These are phyloP conservation scores for Noctua janthina DNA, from an alignment of 2,888 invertebrate genomes.

Conservation along the genomic window DNA sequence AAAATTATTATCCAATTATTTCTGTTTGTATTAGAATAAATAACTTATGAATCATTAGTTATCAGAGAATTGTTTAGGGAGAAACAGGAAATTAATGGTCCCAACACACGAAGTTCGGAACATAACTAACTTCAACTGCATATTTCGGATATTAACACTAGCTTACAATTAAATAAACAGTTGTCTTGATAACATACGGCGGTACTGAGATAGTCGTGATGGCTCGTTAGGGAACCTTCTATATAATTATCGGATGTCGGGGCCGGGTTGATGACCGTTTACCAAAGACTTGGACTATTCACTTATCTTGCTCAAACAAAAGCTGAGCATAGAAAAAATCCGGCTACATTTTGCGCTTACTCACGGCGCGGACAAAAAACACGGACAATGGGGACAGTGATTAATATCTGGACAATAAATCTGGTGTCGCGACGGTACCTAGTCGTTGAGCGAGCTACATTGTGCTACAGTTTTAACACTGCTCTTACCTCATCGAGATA, in stretches of 20 bases:
- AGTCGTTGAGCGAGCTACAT: conserved; percentile 40
- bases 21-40: conserved; percentile 52
- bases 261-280: conserved; percentile 84
- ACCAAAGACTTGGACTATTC: conserved; percentile 81
- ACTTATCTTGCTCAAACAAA: conserved; percentile 88
- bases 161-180: conserved; percentile 71
- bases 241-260: conserved; percentile 81
- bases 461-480: conserved; percentile 48
- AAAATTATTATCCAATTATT: conserved; percentile 66
- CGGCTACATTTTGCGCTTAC: conserved; percentile 83
- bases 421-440: conserved; percentile 61
- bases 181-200: conserved; percentile 62
- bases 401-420: conserved; percentile 82
- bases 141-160: conserved; percentile 61
- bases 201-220: conserved; percentile 70
- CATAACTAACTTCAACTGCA: conserved; percentile 40
- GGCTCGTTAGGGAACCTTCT: conserved; percentile 81
- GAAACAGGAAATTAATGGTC: conserved; percentile 20
- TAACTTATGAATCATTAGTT: conserved; percentile 56
- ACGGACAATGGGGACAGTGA: conserved; percentile 85
- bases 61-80: conserved; percentile 36
- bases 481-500: conserved; percentile 28
- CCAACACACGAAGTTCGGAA: conserved; percentile 15
- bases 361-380: conserved; percentile 80
- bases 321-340: conserved; percentile 76